phyloP scores from a whole-genome alignment of 2,888 invertebrate species.

The Fissipunctia ypsillon region DNA sequence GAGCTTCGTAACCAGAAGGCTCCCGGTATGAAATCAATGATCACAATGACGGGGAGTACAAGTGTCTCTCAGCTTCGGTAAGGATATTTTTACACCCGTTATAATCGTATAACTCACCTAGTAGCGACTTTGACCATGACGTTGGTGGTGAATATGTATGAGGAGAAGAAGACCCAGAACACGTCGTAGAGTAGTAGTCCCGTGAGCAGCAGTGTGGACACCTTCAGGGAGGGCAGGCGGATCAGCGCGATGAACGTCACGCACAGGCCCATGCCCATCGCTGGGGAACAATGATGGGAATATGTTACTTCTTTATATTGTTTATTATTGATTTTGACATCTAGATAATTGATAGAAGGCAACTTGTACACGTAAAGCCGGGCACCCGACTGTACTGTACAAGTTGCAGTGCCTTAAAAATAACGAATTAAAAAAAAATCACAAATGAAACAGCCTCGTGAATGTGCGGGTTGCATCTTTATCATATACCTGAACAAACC shows the following conservation, averaged over 20 bases:
- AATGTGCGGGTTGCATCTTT: too few relatives aligned
- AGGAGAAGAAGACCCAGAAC: constrained; percentile 99
- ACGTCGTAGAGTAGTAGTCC: constrained; percentile 98
- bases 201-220: constrained; percentile 97
- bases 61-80: not conserved
- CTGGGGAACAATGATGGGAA: constrained; percentile 91
- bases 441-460: too few relatives aligned
- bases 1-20: not conserved
- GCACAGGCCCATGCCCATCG: constrained; percentile 99
- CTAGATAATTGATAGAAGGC: too few relatives aligned
- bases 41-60: not conserved
- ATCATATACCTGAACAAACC: too few relatives aligned
- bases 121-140: constrained; percentile 98
- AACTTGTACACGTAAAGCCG: too few relatives aligned
- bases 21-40: not conserved
- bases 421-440: too few relatives aligned
- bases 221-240: constrained; percentile 97
- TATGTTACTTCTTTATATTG: not conserved
- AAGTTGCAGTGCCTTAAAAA: too few relatives aligned
- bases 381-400: too few relatives aligned
- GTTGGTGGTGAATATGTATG: constrained; percentile 99
- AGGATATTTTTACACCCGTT: not conserved
- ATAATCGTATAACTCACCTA: constrained; percentile 77
- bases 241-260: constrained; percentile 99
- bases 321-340: not conserved